Evolutionary conservation across 2,797 vertebrate genomes (phyloP).

Genomic region (Microctenopoma stevenorrisi): DNA sequence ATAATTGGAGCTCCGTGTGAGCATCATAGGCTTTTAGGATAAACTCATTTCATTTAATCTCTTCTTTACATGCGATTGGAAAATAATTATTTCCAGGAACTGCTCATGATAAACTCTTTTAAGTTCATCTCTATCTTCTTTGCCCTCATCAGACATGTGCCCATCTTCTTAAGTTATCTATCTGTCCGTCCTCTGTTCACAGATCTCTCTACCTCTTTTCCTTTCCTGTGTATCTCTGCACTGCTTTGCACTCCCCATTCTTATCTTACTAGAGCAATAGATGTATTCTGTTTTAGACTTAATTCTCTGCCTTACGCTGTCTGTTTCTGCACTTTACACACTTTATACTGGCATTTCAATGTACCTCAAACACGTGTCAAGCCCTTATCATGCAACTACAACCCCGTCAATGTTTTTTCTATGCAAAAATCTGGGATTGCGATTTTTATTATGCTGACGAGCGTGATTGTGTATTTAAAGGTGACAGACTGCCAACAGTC

Average conservation of each 20-base stretch:
- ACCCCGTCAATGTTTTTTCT: slow-evolving; percentile 74
- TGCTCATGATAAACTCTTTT: slow-evolving; percentile 11
- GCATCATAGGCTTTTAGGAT: slow-evolving; percentile 30
- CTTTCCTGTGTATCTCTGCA: slow-evolving; percentile 18
- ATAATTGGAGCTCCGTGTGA: slow-evolving; percentile 36
- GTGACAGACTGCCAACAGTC: slow-evolving; percentile 6
- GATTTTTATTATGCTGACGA: slow-evolving; percentile 30
- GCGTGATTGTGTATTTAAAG: slow-evolving; percentile 8
- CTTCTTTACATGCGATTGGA: slow-evolving; percentile 26
- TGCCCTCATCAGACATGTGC: slow-evolving; percentile 3
- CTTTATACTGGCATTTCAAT: slow-evolving; percentile 48
- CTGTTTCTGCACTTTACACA: slow-evolving; percentile 76
- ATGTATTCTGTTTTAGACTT: slow-evolving; percentile 56
- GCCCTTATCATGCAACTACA: slow-evolving; percentile 48
- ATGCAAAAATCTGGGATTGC: slow-evolving; percentile 76
- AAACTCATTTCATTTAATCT: slow-evolving; percentile 37
- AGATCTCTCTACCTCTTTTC: slow-evolving; percentile 62
- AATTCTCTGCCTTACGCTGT: slow-evolving; percentile 76
- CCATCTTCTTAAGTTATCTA: slow-evolving; percentile 16
- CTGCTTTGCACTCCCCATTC: slow-evolving; percentile 25
- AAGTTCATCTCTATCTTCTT: background rate
- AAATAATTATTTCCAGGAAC: slow-evolving; percentile 35
- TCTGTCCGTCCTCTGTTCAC: slow-evolving; percentile 7
- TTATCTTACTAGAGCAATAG: slow-evolving; percentile 72
- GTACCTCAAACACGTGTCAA: slow-evolving; percentile 43